Conservation (phyloP, 1,140 invertebrate species). For the Coelopa frigida region DNA sequence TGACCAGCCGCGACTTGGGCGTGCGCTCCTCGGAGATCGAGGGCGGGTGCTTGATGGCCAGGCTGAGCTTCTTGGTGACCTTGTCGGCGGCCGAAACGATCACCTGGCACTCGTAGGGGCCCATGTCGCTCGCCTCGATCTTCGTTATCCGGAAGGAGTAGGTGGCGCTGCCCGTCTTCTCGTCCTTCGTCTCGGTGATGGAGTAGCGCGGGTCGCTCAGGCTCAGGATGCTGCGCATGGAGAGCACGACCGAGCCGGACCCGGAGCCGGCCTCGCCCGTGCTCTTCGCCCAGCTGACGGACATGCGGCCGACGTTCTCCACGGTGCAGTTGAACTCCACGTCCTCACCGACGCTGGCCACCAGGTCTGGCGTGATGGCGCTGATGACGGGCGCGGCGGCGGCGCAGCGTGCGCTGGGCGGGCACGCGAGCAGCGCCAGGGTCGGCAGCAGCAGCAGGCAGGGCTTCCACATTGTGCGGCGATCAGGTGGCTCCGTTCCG, state of each 20-base stretch:
- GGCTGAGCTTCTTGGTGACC: conserved; percentile 62
- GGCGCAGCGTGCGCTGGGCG: neutral
- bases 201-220: conserved; percentile 68
- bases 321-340: conserved; percentile 72
- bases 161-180: conserved; percentile 54
- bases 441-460: neutral
- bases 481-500: neutral
- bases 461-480: neutral
- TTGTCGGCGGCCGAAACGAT: conserved; percentile 60
- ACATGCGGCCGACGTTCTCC: conserved; percentile 65
- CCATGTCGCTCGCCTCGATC: conserved; percentile 76
- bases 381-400: conserved; percentile 60
- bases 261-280: conserved; percentile 29
- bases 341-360: conserved; percentile 69
- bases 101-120: conserved; percentile 69
- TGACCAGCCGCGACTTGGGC: conserved; percentile 59
- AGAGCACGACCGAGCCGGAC: conserved; percentile 46
- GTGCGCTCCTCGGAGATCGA: conserved; percentile 75
- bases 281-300: conserved; percentile 65
- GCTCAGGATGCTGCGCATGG: conserved; percentile 61
- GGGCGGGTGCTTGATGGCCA: conserved; percentile 67
- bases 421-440: neutral
- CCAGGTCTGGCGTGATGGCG: conserved; percentile 69
- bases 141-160: conserved; percentile 63
- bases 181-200: conserved; percentile 51